Evolutionary conservation across 2,888 invertebrate genomes (phyloP), one percentile per base, ranked within the genome.

Genomic region (Stenurella melanura): DNA sequence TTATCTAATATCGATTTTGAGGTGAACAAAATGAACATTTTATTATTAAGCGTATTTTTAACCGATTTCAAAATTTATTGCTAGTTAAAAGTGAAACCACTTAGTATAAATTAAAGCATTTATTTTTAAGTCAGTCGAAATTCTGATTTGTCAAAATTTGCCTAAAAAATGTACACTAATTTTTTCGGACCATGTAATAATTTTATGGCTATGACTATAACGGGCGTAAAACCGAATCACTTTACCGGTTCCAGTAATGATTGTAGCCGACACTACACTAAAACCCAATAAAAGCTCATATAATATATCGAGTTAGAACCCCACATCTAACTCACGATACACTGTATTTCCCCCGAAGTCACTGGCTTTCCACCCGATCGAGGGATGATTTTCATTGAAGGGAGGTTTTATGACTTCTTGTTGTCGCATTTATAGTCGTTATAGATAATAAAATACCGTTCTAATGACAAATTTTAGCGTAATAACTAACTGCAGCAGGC

Each of bases 241-340:
- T 89, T 88, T 88, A 86, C 87, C 84, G 86, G 87, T 86, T 85
- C 87, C 85, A 84, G 83, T 85, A 85, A 87, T 88, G 86, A 87
- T 88, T 87, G 88, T 86, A 82, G 83, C 85, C 85, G 86, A 87
- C 87, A 86, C 87, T 86, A 84, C 83, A 81, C 85, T 88, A 89
- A 89, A 89, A 88, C 88, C 87, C 88, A 89, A 89, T 89, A 89
- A 89, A 89, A 89, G 87, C 88, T 87, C 87, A 87, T 87, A 87
- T 89, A 89, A 89, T 89, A 88, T 89, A 89, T 89, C 87, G 88
- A 87, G 88, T 89, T 88, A 85, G 81, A 68, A 77, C 78, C 80
- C 79, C 76, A 74, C 76, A 71, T 42, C 78, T 75, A 57, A 74
- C 76, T 74, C 75, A 76, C 70, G 70, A 60, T 17, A 70, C 71